These are phyloP conservation scores for Acrossocheilus wenchowensis DNA, from an alignment of 2,797 vertebrate genomes.

Conservation along the genomic window DNA sequence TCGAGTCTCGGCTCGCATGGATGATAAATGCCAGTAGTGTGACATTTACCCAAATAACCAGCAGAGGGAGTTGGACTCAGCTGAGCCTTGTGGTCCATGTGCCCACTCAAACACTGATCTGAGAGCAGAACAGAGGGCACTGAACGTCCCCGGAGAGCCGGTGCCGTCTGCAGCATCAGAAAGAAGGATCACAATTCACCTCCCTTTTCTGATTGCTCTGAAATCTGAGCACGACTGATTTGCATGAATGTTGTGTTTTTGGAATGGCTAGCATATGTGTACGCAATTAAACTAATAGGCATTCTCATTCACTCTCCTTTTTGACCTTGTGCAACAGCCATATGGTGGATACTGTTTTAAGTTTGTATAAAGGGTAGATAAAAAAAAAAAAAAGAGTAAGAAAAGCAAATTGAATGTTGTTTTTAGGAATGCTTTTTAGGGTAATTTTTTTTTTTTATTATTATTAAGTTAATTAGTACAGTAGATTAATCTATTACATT, in stretches of 20 bases:
- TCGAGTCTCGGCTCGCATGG: background rate
- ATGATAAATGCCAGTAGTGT: constrained; percentile 16
- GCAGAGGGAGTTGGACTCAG: constrained; percentile 61
- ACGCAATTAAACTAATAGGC: constrained; percentile 50
- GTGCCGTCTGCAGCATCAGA: constrained; percentile 13
- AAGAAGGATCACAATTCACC: constrained; percentile 11
- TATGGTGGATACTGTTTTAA: constrained; percentile 51
- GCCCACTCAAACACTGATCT: constrained; percentile 18
- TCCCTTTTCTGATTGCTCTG: constrained; percentile 15
- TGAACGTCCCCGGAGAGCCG: background rate
- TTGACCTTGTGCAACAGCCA: constrained; percentile 57
- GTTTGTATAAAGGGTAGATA: background rate
- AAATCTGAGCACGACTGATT: constrained; percentile 12
- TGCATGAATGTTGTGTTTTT: constrained; percentile 25
- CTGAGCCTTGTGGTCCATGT: background rate
- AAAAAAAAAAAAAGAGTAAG: background rate
- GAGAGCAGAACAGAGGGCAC: constrained; percentile 5
- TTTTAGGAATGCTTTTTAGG: background rate
- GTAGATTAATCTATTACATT: background rate
- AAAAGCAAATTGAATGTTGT: background rate
- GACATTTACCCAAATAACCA: constrained; percentile 51
- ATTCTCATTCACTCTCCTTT: constrained; percentile 40
- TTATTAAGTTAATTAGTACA: background rate
- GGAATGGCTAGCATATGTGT: constrained; percentile 6
- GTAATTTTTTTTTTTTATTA: background rate